Conservation (phyloP, 2,797 vertebrate genomes). For the Pangasius djambal region DNA sequence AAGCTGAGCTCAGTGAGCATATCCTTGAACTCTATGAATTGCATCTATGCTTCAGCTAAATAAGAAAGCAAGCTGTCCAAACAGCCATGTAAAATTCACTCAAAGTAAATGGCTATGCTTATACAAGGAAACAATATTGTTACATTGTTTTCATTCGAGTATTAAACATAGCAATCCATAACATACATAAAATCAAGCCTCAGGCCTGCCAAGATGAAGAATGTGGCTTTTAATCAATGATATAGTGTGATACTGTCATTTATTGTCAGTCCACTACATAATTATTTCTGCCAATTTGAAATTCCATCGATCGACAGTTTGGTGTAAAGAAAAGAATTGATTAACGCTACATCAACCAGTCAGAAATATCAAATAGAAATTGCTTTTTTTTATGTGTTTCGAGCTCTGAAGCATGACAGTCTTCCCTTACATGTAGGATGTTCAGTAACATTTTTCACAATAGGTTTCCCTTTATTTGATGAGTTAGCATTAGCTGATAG, state of each 20-base stretch:
- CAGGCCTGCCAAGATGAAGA: constrained; percentile 33
- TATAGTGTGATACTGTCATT: constrained; percentile 37
- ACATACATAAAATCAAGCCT: constrained; percentile 9
- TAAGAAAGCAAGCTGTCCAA: constrained; percentile 74
- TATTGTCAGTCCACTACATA: constrained; percentile 31
- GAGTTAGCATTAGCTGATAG: neutral
- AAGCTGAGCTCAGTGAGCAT: constrained; percentile 74
- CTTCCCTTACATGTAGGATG: neutral
- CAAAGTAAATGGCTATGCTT: constrained; percentile 4
- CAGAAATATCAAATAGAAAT: neutral
- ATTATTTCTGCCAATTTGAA: constrained; percentile 33
- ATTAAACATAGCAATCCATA: constrained; percentile 8
- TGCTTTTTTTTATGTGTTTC: neutral
- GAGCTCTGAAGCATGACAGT: neutral
- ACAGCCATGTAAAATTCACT: constrained; percentile 65
- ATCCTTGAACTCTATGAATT: constrained; percentile 68
- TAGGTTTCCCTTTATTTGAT: neutral
- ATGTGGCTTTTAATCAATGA: constrained; percentile 47
- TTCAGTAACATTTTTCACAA: neutral
- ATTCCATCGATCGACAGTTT: constrained; percentile 16
- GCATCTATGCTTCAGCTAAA: constrained; percentile 61
- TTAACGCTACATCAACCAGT: neutral
- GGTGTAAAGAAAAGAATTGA: neutral
- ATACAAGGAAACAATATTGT: constrained; percentile 22
- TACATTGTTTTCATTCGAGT: constrained; percentile 16